A percentile compares a stretch with the other conserved stretches of the same genome.
Evolutionary conservation across 1,140 invertebrate genomes (phyloP).

Genomic region (Caligus rogercresseyi): DNA sequence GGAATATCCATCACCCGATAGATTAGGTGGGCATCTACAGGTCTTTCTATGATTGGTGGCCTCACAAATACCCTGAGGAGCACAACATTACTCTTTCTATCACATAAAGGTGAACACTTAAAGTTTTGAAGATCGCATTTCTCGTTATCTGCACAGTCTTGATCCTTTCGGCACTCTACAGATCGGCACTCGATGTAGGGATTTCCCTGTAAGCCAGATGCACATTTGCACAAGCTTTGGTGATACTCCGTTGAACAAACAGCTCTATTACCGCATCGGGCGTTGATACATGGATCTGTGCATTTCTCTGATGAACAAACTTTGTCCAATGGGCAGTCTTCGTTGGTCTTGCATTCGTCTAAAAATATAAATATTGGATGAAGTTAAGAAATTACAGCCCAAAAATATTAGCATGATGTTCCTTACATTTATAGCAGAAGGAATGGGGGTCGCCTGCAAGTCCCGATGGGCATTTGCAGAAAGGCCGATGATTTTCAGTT

Average conservation of each 20-base stretch:
- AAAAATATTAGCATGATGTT: constrained; percentile 19
- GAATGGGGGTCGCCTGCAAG: constrained; percentile 36
- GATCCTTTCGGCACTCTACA: not conserved
- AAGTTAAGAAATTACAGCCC: constrained; percentile 18
- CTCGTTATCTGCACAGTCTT: constrained; percentile 26
- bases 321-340: constrained; percentile 26
- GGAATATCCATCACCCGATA: constrained; percentile 3
- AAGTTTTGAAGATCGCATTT: constrained; percentile 61
- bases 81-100: constrained; percentile 49
- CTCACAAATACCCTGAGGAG: constrained; percentile 36
- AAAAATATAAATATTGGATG: constrained; percentile 40
- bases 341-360: constrained; percentile 26
- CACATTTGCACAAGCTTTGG: constrained; percentile 61
- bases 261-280: constrained; percentile 59
- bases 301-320: constrained; percentile 27
- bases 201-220: constrained; percentile 55
- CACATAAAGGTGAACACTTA: constrained; percentile 56
- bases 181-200: constrained; percentile 34
- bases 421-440: constrained; percentile 6
- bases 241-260: constrained; percentile 36
- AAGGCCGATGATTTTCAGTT: constrained; percentile 47
- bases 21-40: not conserved
- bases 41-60: constrained; percentile 1
- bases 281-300: constrained; percentile 24
- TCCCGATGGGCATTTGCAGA: constrained; percentile 49